Evolutionary conservation across 2,797 vertebrate species (phyloP).

Genomic region (Sebastes ruberrimus): DNA sequence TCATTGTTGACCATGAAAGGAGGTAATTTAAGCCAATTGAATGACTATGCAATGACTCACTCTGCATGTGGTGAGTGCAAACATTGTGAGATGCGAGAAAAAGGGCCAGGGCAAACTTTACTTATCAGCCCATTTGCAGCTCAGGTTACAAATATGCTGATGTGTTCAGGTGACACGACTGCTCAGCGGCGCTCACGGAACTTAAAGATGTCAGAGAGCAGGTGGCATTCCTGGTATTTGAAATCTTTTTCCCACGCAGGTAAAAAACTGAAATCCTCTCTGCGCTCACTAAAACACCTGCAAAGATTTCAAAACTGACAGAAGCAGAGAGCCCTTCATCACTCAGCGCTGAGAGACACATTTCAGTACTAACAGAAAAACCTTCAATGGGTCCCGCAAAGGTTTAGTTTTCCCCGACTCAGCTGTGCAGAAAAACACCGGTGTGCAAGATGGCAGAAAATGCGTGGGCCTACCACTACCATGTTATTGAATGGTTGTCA

Average conservation of each 20-base stretch:
- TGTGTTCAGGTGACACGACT: constrained; percentile 41
- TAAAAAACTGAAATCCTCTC: background rate
- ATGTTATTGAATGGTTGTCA: constrained; percentile 67
- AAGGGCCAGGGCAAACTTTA: constrained; percentile 60
- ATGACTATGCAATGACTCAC: constrained; percentile 83
- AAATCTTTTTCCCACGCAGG: constrained; percentile 38
- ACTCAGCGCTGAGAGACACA: background rate
- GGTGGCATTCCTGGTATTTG: constrained; percentile 59
- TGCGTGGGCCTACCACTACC: constrained; percentile 24
- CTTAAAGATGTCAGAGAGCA: constrained; percentile 15
- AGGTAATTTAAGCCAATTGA: constrained; percentile 83
- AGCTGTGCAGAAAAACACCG: constrained; percentile 31
- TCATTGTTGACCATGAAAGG: constrained; percentile 87
- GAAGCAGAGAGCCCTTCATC: background rate
- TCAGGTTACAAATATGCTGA: constrained; percentile 63
- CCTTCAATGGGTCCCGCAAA: background rate
- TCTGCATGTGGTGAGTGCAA: constrained; percentile 76
- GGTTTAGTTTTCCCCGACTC: constrained; percentile 23
- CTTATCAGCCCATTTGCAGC: constrained; percentile 65
- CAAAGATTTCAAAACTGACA: constrained; percentile 1
- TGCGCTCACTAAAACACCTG: background rate
- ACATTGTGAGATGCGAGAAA: constrained; percentile 72
- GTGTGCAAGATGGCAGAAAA: constrained; percentile 53
- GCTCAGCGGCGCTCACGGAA: background rate
- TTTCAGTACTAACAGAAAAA: background rate